phyloP scores from a whole-genome alignment of 2,113 vertebrate species.

The Gavia stellata region DNA sequence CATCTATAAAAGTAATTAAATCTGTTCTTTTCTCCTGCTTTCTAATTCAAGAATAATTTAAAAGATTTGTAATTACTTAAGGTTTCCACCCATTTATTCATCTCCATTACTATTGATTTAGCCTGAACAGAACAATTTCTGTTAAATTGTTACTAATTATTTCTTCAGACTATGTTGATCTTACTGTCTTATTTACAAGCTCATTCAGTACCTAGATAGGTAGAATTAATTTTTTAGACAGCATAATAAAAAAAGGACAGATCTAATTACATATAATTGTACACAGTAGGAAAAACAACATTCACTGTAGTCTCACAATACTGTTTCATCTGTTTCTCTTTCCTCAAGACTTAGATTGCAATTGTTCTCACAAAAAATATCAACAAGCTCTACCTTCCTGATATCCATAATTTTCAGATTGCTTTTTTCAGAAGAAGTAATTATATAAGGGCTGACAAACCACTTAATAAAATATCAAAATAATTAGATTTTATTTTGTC shows the following conservation, averaged over 20 bases:
- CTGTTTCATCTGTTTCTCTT: constrained; percentile 23
- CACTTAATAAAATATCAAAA: constrained; percentile 55
- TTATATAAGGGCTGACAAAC: constrained; percentile 5
- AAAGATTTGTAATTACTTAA: constrained; percentile 52
- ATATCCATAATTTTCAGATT: constrained; percentile 11
- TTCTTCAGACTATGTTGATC: constrained; percentile 35
- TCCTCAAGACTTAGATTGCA: background rate
- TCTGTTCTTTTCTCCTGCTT: constrained; percentile 6
- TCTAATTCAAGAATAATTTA: constrained; percentile 54
- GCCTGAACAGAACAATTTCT: constrained; percentile 28
- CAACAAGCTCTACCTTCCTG: constrained; percentile 1
- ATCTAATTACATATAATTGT: constrained; percentile 58
- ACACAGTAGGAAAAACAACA: constrained; percentile 39
- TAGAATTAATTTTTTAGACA: constrained; percentile 55
- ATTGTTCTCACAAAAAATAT: constrained; percentile 28
- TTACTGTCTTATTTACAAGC: constrained; percentile 31
- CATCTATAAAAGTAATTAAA: constrained; percentile 31
- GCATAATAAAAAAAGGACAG: constrained; percentile 41
- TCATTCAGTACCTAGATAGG: constrained; percentile 24
- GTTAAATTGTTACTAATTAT: constrained; percentile 57
- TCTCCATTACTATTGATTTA: constrained; percentile 44
- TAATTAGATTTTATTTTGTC: constrained; percentile 60
- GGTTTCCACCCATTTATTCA: constrained; percentile 31
- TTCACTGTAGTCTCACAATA: constrained; percentile 17
- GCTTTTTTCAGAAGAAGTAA: background rate